Evolutionary conservation across 2,113 vertebrate genomes (phyloP), one percentile per base, ranked within the genome.

Genomic region (Geothlypis trichas): DNA sequence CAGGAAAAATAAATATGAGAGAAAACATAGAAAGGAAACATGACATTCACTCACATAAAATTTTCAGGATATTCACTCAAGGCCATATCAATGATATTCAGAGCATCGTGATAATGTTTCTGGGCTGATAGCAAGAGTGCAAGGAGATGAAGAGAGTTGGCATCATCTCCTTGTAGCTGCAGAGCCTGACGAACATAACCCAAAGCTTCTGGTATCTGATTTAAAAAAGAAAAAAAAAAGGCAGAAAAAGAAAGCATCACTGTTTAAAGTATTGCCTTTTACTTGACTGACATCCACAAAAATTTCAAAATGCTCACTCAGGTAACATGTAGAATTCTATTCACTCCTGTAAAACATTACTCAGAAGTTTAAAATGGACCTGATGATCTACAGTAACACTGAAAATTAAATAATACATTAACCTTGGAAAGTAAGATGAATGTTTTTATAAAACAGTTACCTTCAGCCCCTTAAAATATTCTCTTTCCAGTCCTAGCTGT

Each of bases 21-120:
- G 27, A 78, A 74, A 77, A 42, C 0, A 0, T 10, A 91, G 33
- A 71, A 91, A 82, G 47, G 4, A 35, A 79, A 84, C 13, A 52
- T 7, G 15, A 77, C 49, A 86, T 54, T 41, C 76, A 97, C 98
- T 98, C 84, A 99, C 99, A 99, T 99, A 90, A 99, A 99, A 88
- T 99, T 99, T 96, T 99, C 99, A 1, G 99, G 99, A 77, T 99
- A 99, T 97, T 99, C 99, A 6, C 99, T 99, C 87, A 99, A 98
- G 83, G 99, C 99, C 99, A 99, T 99, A 97, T 99, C 99, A 44
- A 99, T 99, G 91, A 99, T 99, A 95, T 99, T 99, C 91, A 99
- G 98, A 28, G 98, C 99, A 16, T 99, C 99, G 5, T 99, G 99
- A 97, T 99, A 98, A 96, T 99, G 99, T 97, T 99, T 99, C 97